Evolutionary conservation across 2,797 vertebrate genomes (phyloP).

Genomic region (Coccyzus lansbergi): DNA sequence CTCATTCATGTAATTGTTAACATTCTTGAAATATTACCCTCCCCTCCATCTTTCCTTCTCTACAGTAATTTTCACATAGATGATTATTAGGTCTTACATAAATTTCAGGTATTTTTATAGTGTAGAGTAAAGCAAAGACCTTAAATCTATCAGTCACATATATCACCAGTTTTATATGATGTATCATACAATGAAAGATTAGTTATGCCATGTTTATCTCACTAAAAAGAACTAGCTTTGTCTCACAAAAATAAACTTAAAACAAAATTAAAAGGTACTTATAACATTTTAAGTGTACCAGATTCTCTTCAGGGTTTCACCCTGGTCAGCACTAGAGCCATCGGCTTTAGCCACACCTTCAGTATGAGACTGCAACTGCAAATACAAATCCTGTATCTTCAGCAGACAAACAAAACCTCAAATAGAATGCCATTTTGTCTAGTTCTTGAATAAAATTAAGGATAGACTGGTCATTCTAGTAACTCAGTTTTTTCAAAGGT

Average conservation of each 20-base stretch:
- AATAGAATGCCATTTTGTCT: neutral
- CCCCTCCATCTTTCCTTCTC: neutral
- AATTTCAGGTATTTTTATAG: neutral
- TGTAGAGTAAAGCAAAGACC: neutral
- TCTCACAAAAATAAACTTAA: too few species aligned
- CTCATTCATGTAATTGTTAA: neutral
- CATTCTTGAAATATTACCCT: neutral
- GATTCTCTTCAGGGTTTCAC: neutral
- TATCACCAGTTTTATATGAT: too few species aligned
- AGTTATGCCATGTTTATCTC: neutral
- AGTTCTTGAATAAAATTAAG: neutral
- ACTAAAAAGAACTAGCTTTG: neutral
- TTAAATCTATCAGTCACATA: neutral
- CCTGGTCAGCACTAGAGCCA: neutral
- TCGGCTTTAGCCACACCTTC: neutral
- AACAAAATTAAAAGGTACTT: too few species aligned
- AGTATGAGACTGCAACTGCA: neutral
- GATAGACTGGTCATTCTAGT: neutral
- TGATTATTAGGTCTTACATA: neutral
- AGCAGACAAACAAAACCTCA: neutral
- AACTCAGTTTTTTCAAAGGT: neutral
- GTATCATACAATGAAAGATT: neutral
- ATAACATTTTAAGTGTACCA: fast-evolving
- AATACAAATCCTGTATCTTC: neutral
- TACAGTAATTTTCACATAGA: neutral